Evolutionary conservation across 1,140 invertebrate species (phyloP), one percentile per base, ranked within the genome.

Genomic region (Aphidius ervi): DNA sequence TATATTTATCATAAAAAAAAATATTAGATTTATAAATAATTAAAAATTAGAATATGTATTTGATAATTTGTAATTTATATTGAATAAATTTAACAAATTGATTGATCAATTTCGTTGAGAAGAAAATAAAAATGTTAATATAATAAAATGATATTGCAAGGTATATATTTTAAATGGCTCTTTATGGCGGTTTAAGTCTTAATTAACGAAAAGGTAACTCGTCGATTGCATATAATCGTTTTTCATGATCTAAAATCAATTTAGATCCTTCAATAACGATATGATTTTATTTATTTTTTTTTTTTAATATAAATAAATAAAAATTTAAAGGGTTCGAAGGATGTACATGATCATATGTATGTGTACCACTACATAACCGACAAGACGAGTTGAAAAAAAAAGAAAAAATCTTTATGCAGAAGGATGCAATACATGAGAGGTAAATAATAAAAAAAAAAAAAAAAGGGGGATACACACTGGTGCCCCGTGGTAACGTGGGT

Each of bases 201-300:
- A 71, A 72, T 72, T 71, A 72, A 71, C 67, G 63, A 65, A 61
- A 50, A 31, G 23, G 23, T 31, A 31, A 65, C 67, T 69, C 66
- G 66, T 70, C 66, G 58, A 61, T 67, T 61, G 65, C 54, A 58
- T 31, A 31, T 64, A 70, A 72, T 72, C 70, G 68, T 66, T 58
- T 69, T 63, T 49, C 63, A 62, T 59, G 67, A 72, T 72, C 70
- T 72, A 70, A 70, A 71, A 72, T 72, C 71, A 72, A 72, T 71
- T 71, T 71, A 70, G 71, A 72, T 72, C 68, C 63, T 58, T 46
- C 60, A 58, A 63, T 41, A 43, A 48, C 67, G 70, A 72, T 72
- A 71, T 63, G 57, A 56, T 20, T 40, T 41, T 45, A n/a, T 20
- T 49, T 53, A 49, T 61, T 58, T 31, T 46, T 41, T 42, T 43